These are phyloP conservation scores for Illadopsis cleaveri DNA, from an alignment of 2,113 vertebrate genomes.

Conservation along the genomic window DNA sequence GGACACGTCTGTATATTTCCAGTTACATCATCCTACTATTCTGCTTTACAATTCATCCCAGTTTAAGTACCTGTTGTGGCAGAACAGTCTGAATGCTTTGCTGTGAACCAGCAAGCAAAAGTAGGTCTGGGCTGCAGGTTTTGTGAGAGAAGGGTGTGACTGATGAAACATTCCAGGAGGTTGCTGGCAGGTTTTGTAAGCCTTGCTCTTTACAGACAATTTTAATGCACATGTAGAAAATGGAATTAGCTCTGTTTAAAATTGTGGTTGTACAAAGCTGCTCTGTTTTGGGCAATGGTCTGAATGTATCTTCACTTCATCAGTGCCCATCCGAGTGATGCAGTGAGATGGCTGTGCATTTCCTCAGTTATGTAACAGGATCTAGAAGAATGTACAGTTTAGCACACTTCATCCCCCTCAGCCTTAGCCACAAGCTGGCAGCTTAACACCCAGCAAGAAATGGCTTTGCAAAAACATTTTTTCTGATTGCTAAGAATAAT, in stretches of 20 bases:
- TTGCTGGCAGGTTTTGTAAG: not conserved
- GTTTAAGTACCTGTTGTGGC: not conserved
- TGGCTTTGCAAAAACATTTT: not conserved
- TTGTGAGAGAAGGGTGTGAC: not conserved
- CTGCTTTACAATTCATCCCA: not conserved
- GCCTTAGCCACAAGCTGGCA: not conserved
- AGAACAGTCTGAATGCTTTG: not conserved
- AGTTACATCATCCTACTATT: not conserved
- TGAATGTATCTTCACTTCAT: not conserved
- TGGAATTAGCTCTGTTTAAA: not conserved
- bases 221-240: not conserved
- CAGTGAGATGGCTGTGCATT: not conserved
- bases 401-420: not conserved
- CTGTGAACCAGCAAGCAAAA: not conserved
- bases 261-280: not conserved
- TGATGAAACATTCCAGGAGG: not conserved
- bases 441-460: not conserved
- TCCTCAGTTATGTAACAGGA: not conserved
- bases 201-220: not conserved
- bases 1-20: not conserved
- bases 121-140: not conserved
- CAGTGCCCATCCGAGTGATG: not conserved
- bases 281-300: accelerated
- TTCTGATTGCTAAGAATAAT: not conserved
- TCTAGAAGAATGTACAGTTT: not conserved